Conservation (phyloP, 2,888 invertebrate genomes). For the Adelphocoris suturalis region DNA sequence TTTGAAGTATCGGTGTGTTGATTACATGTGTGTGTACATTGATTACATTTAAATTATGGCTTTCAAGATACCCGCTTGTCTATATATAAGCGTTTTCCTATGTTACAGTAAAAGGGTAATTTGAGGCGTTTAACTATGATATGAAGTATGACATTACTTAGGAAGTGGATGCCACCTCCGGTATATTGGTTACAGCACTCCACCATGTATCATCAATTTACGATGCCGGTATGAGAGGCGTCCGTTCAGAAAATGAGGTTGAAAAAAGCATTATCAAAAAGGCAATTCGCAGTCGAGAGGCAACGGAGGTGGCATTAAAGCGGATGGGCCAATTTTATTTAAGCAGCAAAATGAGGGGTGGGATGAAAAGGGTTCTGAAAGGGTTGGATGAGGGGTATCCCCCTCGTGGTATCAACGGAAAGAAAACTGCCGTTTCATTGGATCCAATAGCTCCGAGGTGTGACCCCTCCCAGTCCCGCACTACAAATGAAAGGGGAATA, state of each 20-base stretch:
- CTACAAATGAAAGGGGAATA: conserved; percentile 43
- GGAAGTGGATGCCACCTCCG: too few relatives aligned
- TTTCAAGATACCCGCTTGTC: too few relatives aligned
- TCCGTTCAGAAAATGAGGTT: background rate
- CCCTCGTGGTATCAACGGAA: background rate
- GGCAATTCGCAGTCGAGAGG: background rate
- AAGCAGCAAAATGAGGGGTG: background rate
- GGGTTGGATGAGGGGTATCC: background rate
- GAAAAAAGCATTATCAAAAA: conserved; percentile 12
- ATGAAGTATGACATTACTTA: too few relatives aligned
- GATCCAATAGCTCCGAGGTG: conserved; percentile 41
- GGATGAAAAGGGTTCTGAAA: background rate
- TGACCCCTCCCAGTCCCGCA: background rate
- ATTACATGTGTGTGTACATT: too few relatives aligned
- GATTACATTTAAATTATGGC: too few relatives aligned
- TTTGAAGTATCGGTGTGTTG: too few relatives aligned
- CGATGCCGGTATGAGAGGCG: background rate
- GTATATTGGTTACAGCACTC: too few relatives aligned
- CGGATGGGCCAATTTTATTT: conserved; percentile 22
- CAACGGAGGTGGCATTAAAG: background rate
- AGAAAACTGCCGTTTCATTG: conserved; percentile 46
- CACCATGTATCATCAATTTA: too few relatives aligned
- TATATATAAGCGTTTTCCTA: too few relatives aligned
- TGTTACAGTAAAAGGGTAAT: too few relatives aligned
- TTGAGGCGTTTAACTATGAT: too few relatives aligned